Percentiles rank a stretch among this genome's conserved stretches.
Conservation (phyloP, 2,797 vertebrate species). For the Aulostomus chinensis region DNA sequence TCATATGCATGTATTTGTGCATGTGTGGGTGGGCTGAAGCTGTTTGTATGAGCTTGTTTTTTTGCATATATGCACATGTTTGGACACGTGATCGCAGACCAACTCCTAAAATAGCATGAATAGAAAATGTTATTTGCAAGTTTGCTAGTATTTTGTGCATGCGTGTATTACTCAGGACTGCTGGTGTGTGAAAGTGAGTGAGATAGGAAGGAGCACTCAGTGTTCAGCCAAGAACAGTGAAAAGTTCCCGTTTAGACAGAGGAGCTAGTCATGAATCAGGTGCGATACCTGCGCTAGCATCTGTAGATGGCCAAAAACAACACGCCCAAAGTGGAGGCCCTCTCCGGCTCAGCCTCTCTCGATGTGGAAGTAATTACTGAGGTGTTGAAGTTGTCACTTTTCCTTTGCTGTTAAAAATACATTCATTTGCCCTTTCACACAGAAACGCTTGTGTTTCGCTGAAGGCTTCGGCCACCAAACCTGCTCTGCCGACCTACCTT, state of each 20-base stretch:
- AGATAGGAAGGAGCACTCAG: constrained; percentile 52
- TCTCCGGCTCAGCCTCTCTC: constrained; percentile 36
- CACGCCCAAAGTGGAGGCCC: constrained; percentile 51
- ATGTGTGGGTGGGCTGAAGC: constrained; percentile 2
- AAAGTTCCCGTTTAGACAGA: constrained; percentile 72
- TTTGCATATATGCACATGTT: constrained; percentile 16
- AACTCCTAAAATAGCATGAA: constrained; percentile 17
- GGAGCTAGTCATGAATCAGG: constrained; percentile 81
- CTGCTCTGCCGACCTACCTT: too few relatives aligned
- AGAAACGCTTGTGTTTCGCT: constrained; percentile 27
- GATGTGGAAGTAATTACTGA: constrained; percentile 72
- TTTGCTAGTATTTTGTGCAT: constrained; percentile 1
- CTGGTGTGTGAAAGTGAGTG: constrained; percentile 29
- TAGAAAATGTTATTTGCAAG: constrained; percentile 39
- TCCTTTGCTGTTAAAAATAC: constrained; percentile 51
- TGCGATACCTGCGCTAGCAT: constrained; percentile 76
- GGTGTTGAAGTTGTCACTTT: constrained; percentile 75
- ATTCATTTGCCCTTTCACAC: constrained; percentile 42
- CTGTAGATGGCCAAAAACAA: constrained; percentile 75
- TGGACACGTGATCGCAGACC: constrained; percentile 5
- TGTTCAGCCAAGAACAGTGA: constrained; percentile 75
- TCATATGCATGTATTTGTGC: background rate
- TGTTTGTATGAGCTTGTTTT: constrained; percentile 7
- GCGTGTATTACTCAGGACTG: background rate
- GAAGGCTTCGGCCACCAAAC: background rate